Percentiles rank a stretch among this genome's conserved stretches.
These are phyloP conservation scores for Leptogaster cylindrica DNA, from an alignment of 2,888 invertebrate species.

Conservation along the genomic window DNA sequence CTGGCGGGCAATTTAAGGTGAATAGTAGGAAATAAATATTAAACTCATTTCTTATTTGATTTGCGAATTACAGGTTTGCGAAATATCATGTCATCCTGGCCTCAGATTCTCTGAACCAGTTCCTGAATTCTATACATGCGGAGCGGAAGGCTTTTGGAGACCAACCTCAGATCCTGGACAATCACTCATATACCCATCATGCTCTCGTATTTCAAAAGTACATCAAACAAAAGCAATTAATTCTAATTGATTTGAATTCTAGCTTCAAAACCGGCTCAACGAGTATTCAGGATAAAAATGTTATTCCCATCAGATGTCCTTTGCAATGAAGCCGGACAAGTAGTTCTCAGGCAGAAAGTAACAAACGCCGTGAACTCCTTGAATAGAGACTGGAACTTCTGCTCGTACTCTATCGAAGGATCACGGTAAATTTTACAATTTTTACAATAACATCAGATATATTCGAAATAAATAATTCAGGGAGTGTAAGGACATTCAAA, in stretches of 20 bases:
- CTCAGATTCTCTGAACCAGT: slow-evolving; percentile 89
- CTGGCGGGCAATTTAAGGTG: slow-evolving; percentile 88
- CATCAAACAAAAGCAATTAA: too few species aligned
- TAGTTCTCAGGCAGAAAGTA: slow-evolving; percentile 87
- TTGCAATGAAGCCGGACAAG: slow-evolving; percentile 94
- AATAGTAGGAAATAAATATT: neutral
- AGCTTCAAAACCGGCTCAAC: slow-evolving; percentile 89
- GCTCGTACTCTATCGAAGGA: slow-evolving; percentile 87
- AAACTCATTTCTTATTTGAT: neutral
- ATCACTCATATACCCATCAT: slow-evolving; percentile 88
- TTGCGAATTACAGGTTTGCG: slow-evolving; percentile 70
- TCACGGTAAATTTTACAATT: slow-evolving; percentile 56
- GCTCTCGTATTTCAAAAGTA: slow-evolving; percentile 77
- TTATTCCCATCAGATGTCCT: slow-evolving; percentile 95
- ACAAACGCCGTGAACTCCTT: slow-evolving; percentile 86
- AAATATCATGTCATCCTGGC: slow-evolving; percentile 85
- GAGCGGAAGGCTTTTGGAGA: slow-evolving; percentile 97
- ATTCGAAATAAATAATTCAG: slow-evolving; percentile 66
- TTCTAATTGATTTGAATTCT: slow-evolving; percentile 45
- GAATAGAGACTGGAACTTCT: slow-evolving; percentile 97
- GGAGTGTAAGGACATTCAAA: slow-evolving; percentile 88
- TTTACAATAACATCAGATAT: too few species aligned
- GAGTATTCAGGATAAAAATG: slow-evolving; percentile 92
- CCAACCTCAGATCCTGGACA: slow-evolving; percentile 81
- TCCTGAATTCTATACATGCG: slow-evolving; percentile 97